Base-by-base conservation (phyloP, 2,888 invertebrate species). In the Drosophila meridionalis region DNA sequence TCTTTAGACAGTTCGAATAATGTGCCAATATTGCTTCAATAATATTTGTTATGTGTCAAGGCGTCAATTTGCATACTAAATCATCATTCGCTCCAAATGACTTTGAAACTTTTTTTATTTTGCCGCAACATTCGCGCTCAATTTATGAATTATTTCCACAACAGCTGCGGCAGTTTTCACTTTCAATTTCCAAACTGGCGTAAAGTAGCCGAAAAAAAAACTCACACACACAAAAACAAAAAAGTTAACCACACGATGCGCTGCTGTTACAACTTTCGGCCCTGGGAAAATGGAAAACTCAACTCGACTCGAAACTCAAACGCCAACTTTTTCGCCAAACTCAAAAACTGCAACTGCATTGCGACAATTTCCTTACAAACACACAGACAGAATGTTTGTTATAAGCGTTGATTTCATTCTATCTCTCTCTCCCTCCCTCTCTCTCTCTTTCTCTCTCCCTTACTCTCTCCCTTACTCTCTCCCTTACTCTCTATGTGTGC, bases 261-360 rank as follows among this genome's bases (percentile, higher is more conserved):
- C 52, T 60, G 68, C 73, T 55, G 47, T 14, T 73, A 77, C 69
- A 76, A 79, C 60, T 80, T 78, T 76, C 36, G 48, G 43, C 38
- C 58, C 43, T 74, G 73, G 36, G 45, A 70, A 81, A 71, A 76
- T 75, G 60, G 57, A 66, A 66, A 78, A 67, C 48, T 56, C 45
- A 20, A 60, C 69, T 76, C 55, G 58, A 77, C 58, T 74, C 70
- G 62, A 70, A 80, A 78, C 78, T 80, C 77, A 73, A 80, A 73
- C 62, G 57, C 36, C 28, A 78, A 78, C 80, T 80, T 80, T 78
- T 63, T 67, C 58, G 50, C 58, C 61, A 75, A 81, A 79, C 72
- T 83, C 67, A 73, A 78, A 75, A 83, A 75, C 57, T 74, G 71
- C 71, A 77, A 82, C 87, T 87, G 84, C 84, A 84, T 74, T 84